These are phyloP conservation scores for Pagrus major DNA, from an alignment of 2,113 vertebrate genomes.

Conservation along the genomic window DNA sequence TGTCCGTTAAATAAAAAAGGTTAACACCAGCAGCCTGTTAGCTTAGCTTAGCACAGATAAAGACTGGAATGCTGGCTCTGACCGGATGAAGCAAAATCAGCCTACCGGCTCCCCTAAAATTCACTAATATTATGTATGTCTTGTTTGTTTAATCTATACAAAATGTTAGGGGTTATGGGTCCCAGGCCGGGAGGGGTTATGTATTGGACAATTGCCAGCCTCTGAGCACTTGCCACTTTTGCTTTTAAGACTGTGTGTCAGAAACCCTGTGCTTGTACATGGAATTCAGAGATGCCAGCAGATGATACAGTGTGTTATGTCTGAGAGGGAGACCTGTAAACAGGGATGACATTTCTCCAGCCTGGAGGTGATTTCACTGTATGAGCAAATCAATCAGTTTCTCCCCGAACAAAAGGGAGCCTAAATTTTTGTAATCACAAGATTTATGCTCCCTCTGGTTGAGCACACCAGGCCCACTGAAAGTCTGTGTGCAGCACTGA, in stretches of 20 bases:
- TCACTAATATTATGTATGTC: too few species aligned
- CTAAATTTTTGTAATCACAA: slow-evolving; percentile 57
- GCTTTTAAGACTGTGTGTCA: slow-evolving; percentile 16
- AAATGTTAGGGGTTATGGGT: too few species aligned
- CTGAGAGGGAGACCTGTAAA: slow-evolving; percentile 27
- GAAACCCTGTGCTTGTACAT: background rate
- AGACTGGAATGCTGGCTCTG: too few species aligned
- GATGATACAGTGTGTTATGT: slow-evolving; percentile 29
- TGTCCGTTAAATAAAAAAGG: background rate
- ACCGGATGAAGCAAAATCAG: too few species aligned
- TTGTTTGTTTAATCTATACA: too few species aligned
- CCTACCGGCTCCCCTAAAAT: too few species aligned
- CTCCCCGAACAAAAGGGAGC: slow-evolving; percentile 43
- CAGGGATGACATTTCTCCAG: slow-evolving; percentile 43
- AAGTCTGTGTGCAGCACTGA: slow-evolving; percentile 39
- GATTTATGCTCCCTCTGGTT: slow-evolving; percentile 49
- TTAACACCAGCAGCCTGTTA: background rate
- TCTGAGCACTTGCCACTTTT: background rate
- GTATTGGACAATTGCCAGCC: background rate
- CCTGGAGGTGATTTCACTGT: slow-evolving; percentile 34
- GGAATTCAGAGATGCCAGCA: slow-evolving; percentile 18
- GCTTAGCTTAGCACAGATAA: background rate
- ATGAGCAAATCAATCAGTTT: slow-evolving; percentile 62
- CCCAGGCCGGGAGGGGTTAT: background rate
- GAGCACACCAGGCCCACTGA: slow-evolving; percentile 22